Percentiles rank a stretch among this genome's conserved stretches.
phyloP scores from a whole-genome alignment of 2,888 invertebrate species.

The Portevinia maculata region DNA sequence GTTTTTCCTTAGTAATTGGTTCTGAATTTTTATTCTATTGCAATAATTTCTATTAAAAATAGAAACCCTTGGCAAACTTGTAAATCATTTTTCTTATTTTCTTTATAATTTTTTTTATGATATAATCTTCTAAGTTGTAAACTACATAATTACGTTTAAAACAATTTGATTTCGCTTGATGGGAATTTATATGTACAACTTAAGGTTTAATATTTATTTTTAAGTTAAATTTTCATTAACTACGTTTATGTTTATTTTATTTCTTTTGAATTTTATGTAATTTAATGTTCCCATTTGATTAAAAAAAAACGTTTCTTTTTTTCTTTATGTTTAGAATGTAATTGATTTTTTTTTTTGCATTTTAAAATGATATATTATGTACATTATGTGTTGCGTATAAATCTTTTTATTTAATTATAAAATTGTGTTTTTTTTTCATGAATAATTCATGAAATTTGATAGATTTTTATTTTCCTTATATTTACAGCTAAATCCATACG shows the following conservation, averaged over 20 bases:
- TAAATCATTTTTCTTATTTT: conserved; percentile 31
- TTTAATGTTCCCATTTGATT: conserved; percentile 68
- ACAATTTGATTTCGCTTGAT: conserved; percentile 69
- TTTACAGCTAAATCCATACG: not conserved
- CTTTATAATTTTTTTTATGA: conserved; percentile 28
- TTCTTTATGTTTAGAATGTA: conserved; percentile 45
- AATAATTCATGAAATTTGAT: conserved; percentile 23
- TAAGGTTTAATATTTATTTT: conserved; percentile 6
- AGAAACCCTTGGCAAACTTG: conserved; percentile 58
- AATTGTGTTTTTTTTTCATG: conserved; percentile 8
- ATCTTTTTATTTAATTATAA: conserved; percentile 53
- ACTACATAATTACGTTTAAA: conserved; percentile 57
- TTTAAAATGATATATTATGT: conserved; percentile 68
- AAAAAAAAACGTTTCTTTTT: conserved; percentile 38
- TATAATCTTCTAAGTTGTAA: conserved; percentile 61
- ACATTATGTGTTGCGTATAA: conserved; percentile 46
- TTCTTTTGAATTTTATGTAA: conserved; percentile 66
- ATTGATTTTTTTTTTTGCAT: conserved; percentile 34
- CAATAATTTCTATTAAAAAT: conserved; percentile 63
- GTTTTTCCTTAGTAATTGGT: conserved; percentile 69
- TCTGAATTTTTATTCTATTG: conserved; percentile 65
- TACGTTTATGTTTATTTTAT: conserved; percentile 40
- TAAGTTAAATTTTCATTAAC: conserved; percentile 62
- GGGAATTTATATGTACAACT: conserved; percentile 51
- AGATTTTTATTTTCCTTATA: not conserved